Evolutionary conservation across 2,888 invertebrate species (phyloP).

Genomic region (Caenorhabditis angaria): DNA sequence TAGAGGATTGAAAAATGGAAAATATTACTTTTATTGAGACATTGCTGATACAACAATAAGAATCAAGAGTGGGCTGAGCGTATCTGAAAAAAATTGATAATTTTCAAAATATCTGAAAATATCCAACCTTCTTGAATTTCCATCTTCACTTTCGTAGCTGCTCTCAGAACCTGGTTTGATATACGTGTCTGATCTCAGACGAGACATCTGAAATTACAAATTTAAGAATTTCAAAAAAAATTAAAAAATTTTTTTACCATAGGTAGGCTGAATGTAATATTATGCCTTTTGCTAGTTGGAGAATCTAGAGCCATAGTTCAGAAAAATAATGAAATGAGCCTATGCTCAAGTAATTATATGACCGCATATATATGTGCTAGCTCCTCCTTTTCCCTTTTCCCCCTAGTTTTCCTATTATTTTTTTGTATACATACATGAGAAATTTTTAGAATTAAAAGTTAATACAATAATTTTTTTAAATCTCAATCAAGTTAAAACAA

Average conservation of each 20-base stretch:
- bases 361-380: too few species aligned
- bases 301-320: too few species aligned
- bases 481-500: too few species aligned
- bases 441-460: too few species aligned
- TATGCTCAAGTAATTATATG: too few species aligned
- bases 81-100: conserved; percentile 4
- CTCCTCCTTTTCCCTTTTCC: neutral
- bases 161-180: conserved; percentile 49
- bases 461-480: neutral
- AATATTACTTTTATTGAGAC: conserved; percentile 29
- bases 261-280: neutral
- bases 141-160: conserved; percentile 45
- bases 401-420: too few species aligned
- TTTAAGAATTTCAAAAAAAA: neutral
- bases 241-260: neutral
- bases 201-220: conserved; percentile 47
- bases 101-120: neutral
- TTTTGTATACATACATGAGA: too few species aligned
- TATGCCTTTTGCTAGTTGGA: too few species aligned
- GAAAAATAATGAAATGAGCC: too few species aligned
- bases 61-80: conserved; percentile 22
- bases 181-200: conserved; percentile 42
- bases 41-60: conserved; percentile 31
- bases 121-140: conserved; percentile 28
- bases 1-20: neutral